phyloP scores from a whole-genome alignment of 2,113 vertebrate species.

The Austrofundulus limnaeus region DNA sequence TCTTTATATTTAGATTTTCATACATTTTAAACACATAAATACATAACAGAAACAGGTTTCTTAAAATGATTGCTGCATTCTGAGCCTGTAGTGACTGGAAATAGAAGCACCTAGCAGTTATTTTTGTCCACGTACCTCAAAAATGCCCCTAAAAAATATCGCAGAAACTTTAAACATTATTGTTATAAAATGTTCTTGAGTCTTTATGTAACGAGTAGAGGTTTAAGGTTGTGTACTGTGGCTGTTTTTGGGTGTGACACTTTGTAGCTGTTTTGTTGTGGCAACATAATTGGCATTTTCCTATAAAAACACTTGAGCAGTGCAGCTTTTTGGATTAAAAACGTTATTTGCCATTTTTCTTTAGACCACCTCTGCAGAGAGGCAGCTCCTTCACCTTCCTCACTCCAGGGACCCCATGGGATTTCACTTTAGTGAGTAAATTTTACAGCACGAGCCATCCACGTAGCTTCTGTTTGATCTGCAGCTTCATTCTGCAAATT shows the following conservation, averaged over 20 bases:
- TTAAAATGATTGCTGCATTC: no score
- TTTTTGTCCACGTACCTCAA: no score
- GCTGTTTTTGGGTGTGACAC: conserved; percentile 6
- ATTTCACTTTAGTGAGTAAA: conserved; percentile 72
- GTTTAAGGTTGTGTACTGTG: no score
- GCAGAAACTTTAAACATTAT: not conserved
- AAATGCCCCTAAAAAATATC: not conserved
- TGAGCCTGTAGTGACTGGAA: no score
- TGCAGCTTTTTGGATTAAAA: conserved; percentile 6
- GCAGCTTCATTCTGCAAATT: not conserved
- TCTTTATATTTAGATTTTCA: no score
- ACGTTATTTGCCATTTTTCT: conserved; percentile 12
- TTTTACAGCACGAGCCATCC: not conserved
- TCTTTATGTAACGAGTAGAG: conserved; percentile 2
- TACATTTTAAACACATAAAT: no score
- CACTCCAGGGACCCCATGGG: conserved; percentile 73
- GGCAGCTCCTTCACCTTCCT: conserved; percentile 75
- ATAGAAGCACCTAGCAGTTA: no score
- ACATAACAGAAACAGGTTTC: no score
- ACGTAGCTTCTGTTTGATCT: not conserved
- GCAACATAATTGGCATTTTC: conserved; percentile 15
- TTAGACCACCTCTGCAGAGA: conserved; percentile 68
- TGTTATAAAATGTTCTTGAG: not conserved
- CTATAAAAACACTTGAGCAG: conserved; percentile 1
- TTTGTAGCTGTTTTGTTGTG: conserved; percentile 29